Base-by-base conservation (phyloP, 2,797 vertebrate species). In the Hylomyscus alleni region DNA sequence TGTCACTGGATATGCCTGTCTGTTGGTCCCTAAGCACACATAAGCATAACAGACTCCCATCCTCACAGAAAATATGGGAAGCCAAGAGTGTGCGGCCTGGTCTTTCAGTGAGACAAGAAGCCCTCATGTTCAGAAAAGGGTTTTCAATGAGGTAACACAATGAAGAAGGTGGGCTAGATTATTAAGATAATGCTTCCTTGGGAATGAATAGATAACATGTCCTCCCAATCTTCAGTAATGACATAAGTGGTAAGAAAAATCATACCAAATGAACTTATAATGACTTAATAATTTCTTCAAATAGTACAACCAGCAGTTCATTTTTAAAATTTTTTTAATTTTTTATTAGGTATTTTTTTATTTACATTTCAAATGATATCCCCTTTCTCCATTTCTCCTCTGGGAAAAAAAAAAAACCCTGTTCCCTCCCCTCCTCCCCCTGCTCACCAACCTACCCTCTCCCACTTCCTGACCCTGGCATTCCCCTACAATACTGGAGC, bases 191-290 rank as follows among this genome's bases (percentile, higher is more conserved):
- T 87, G 50, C 15, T 50, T 75, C 73, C 67, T 84, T 12, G 58
- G 13, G 22, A 65, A 72, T 62, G 40, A 76, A 69, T 0, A 93
- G 78, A 80, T 58, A 89, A 67, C 52, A 60, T 26, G 88, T 54
- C n/a, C 29, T 29, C 67, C 31, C 76, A 80, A 90, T 91, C 81
- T 82, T 83, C 24, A 84, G 29, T 86, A 56, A 96, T 6, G 94
- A 95, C 54, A 29, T 40, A 96, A 86, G 6, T 5, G 60, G 50
- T 90, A 90, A 90, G 83, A 95, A 91, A 93, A 80, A 7, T 81
- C 73, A 84, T 4, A 77, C 12, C 93, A 93, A 90, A 52, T 26
- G 19, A 95, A 47, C 19, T 62, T 86, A 26, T 50, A 83, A 87
- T 37, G 40, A 56, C 29, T 85, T 89, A 75, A 72, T 87, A 73